Evolutionary conservation across 1,140 invertebrate species (phyloP), one percentile per base, ranked within the genome.

Genomic region (Mercenaria mercenaria): DNA sequence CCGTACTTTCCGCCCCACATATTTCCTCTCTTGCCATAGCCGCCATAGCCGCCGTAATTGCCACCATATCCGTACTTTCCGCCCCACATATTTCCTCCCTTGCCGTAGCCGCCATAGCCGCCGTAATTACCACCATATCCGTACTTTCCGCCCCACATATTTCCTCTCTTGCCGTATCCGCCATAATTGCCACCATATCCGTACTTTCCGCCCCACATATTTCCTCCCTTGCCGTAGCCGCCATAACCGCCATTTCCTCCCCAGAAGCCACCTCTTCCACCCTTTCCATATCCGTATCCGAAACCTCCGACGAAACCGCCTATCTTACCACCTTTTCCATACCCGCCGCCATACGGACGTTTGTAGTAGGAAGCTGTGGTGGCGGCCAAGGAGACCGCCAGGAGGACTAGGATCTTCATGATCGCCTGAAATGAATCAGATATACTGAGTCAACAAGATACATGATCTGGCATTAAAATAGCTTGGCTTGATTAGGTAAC

Each of bases 321-420:
- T 18, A 47, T 20, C 8, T 32, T 32, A 15, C 74, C 74, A 32
- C 77, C 77, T 80, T 72, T 72, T 10, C 47, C 76, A 77, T 52
- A 50, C 10, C 43, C 43, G 52, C 74, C 74, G 3, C 26, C 43
- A 34, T 37, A 32, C 34, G n/a, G 0, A 1, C 23, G 0, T 79
- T 79, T 79, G 47, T 52, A 79, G 32, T 52, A 79, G 8, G 74
- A n/a, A 3, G 76, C 76, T 6, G 10, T 56, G 50, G 76, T 41
- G 18, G 47, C 50, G 43, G 50, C 76, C 2, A 79, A 2, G 50
- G 8, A 34, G 15, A 56, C 50, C 20, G 47, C 76, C 18, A 50
- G 29, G 32, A 79, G 76, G 29, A 79, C 18, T 34, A 79, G 15
- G 34, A 37, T 29, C 76, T 79, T 79, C 76, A 79, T 79, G 3